phyloP scores from a whole-genome alignment of 2,113 vertebrate species.

The Calidris pygmaea region DNA sequence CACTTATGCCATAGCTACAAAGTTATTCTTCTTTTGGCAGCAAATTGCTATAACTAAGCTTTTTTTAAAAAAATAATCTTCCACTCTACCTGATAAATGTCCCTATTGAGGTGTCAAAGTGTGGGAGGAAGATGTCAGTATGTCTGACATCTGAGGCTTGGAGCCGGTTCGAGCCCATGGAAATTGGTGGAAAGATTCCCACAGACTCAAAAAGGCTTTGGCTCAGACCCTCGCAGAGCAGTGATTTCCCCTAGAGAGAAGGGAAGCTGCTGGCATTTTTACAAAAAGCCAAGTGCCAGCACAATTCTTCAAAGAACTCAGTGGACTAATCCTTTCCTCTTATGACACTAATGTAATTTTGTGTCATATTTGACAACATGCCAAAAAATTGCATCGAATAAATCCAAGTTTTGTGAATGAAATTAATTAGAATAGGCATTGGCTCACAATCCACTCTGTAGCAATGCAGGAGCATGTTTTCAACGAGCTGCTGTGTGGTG shows the following conservation, averaged over 20 bases:
- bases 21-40: background rate
- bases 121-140: conserved; percentile 24
- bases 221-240: conserved; percentile 13
- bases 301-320: conserved; percentile 42
- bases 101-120: fast-evolving
- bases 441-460: background rate
- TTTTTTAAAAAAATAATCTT: background rate
- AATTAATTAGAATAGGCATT: conserved; percentile 9
- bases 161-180: background rate
- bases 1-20: background rate
- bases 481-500: background rate
- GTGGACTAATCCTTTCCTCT: conserved; percentile 44
- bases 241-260: conserved; percentile 26
- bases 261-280: conserved; percentile 50
- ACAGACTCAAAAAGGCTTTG: conserved; percentile 31
- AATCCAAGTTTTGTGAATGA: conserved; percentile 64
- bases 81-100: background rate
- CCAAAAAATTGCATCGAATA: conserved; percentile 52
- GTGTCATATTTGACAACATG: background rate
- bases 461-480: background rate
- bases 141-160: background rate
- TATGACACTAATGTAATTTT: conserved; percentile 56
- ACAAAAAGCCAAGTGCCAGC: conserved; percentile 43
- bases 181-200: conserved; percentile 23
- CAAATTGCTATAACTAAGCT: background rate